A percentile compares a stretch with the other conserved stretches of the same genome.
phyloP scores from a whole-genome alignment of 2,113 vertebrate genomes.

The Pedetes capensis region DNA sequence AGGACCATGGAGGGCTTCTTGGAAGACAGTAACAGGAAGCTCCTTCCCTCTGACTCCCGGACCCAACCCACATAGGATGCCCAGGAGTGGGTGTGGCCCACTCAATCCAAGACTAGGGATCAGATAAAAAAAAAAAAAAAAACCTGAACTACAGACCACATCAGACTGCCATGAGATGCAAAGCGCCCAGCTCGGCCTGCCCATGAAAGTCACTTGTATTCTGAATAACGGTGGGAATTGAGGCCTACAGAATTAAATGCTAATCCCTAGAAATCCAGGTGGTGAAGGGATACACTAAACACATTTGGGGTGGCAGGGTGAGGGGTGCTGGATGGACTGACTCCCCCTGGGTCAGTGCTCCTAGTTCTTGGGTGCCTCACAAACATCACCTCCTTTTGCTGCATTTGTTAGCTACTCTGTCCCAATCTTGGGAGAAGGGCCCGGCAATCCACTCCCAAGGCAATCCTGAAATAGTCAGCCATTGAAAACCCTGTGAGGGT shows the following conservation, averaged over 20 bases:
- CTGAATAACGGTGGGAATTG: not conserved
- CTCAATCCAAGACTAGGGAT: not conserved
- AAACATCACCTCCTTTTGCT: not conserved
- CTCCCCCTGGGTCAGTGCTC: not conserved
- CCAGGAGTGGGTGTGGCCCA: not conserved
- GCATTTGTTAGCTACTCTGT: not conserved
- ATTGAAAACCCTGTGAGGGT: no score
- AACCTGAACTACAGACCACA: not conserved
- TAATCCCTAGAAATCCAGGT: not conserved
- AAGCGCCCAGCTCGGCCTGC: not conserved
- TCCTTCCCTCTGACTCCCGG: not conserved
- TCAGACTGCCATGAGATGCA: not conserved
- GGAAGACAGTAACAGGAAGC: not conserved
- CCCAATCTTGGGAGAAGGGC: no score
- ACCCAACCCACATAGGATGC: not conserved
- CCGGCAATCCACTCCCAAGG: no score
- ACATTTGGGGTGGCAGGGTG: no score
- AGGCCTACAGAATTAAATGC: not conserved
- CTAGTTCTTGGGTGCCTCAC: not conserved
- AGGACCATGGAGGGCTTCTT: not conserved
- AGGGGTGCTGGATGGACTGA: not conserved
- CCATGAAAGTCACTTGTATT: not conserved
- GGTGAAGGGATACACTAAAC: not conserved
- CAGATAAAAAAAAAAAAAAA: no score
- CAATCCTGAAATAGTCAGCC: no score